Evolutionary conservation across 2,888 invertebrate genomes (phyloP).

Genomic region (Platycnemis pennipes): DNA sequence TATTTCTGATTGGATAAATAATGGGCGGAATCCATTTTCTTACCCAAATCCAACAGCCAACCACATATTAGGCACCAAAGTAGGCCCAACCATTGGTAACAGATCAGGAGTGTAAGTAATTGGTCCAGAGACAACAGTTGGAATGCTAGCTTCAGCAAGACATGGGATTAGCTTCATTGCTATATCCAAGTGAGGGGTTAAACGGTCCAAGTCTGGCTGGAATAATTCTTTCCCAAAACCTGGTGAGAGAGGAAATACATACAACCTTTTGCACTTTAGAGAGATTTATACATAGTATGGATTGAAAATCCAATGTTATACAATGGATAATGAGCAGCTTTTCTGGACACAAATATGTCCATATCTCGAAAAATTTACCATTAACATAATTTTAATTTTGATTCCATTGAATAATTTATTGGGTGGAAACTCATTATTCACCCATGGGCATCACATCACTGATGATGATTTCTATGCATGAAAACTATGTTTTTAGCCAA

Average conservation of each 20-base stretch:
- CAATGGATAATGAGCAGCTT: no score
- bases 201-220: conserved; percentile 76
- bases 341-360: no score
- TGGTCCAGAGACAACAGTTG: conserved; percentile 77
- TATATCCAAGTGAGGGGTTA: conserved; percentile 76
- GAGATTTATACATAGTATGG: no score
- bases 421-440: no score
- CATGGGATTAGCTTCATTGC: conserved; percentile 77
- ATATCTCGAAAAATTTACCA: no score
- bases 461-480: no score
- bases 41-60: conserved; percentile 76
- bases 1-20: background rate
- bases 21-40: conserved; percentile 69
- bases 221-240: conserved; percentile 78
- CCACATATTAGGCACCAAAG: conserved; percentile 77
- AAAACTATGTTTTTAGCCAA: no score
- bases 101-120: conserved; percentile 79
- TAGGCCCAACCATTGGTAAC: conserved; percentile 78
- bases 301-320: no score
- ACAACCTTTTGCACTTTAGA: no score
- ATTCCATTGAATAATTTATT: no score
- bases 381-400: no score
- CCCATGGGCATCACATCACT: no score
- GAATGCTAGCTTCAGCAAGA: conserved; percentile 75
- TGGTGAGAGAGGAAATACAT: conserved; percentile 70